These are phyloP conservation scores for Heterohyrax brucei DNA, from an alignment of 2,797 vertebrate genomes.

Conservation along the genomic window DNA sequence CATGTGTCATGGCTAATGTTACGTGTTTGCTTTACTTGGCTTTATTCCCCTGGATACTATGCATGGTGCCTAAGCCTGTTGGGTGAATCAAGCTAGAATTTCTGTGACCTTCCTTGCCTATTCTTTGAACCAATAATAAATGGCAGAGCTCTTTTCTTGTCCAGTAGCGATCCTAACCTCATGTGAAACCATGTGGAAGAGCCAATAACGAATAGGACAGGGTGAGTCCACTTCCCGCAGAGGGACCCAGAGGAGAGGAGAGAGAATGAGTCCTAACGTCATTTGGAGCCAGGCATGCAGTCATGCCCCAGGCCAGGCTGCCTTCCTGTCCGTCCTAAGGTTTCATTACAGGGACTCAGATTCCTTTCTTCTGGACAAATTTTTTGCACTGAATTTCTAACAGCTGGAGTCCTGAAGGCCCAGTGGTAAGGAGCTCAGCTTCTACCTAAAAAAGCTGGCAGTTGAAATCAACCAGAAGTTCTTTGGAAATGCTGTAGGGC, in stretches of 20 bases:
- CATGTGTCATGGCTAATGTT: no score
- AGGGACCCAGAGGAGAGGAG: neutral
- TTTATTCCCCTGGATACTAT: neutral
- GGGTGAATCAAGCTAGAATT: neutral
- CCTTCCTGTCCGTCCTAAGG: neutral
- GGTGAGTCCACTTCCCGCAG: neutral
- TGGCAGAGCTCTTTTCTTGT: neutral
- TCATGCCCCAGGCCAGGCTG: neutral
- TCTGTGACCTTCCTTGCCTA: neutral
- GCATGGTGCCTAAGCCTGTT: neutral
- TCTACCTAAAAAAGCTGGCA: no score
- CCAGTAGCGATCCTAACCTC: neutral
- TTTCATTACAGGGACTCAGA: neutral
- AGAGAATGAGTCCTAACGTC: neutral
- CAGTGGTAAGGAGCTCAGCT: no score
- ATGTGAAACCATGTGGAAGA: neutral
- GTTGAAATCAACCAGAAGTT: no score
- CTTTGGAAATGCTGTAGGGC: no score
- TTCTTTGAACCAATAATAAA: neutral
- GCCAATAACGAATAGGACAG: neutral
- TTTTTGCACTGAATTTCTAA: neutral
- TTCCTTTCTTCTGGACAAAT: constrained; percentile 3
- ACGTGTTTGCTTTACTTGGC: no score
- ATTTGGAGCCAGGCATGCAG: fast-evolving
- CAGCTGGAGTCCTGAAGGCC: no score